Evolutionary conservation across 2,113 vertebrate genomes (phyloP).

Genomic region (Crotalus tigris): DNA sequence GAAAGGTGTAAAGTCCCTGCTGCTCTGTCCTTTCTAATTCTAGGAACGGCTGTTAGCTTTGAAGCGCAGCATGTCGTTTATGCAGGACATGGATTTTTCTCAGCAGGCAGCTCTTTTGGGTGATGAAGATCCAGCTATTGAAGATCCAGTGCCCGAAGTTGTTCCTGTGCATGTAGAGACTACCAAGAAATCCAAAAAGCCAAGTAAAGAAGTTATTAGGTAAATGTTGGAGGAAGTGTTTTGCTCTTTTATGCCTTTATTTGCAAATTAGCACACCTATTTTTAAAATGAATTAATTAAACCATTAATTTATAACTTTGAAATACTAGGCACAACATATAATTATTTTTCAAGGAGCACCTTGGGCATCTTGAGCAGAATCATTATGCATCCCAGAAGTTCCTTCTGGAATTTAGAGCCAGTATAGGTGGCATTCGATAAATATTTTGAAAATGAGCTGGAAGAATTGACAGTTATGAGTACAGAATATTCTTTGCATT

Average conservation of each 20-base stretch:
- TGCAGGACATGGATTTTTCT: conserved; percentile 99
- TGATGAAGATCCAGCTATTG: conserved; percentile 83
- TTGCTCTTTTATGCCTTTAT: conserved; percentile 5
- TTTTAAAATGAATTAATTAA: background rate
- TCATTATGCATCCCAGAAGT: too few relatives aligned
- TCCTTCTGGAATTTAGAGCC: background rate
- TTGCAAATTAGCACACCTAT: background rate
- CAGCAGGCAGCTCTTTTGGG: conserved; percentile 98
- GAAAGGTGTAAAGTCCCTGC: conserved; percentile 76
- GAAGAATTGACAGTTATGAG: background rate
- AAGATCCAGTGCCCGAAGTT: conserved; percentile 85
- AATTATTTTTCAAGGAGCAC: background rate
- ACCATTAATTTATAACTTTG: background rate
- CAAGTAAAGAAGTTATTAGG: conserved; percentile 89
- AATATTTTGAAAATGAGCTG: background rate
- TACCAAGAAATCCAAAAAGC: conserved; percentile 93
- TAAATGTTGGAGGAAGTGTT: conserved; percentile 61
- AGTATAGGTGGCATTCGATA: background rate
- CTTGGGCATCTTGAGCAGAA: background rate
- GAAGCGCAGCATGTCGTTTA: conserved; percentile 99
- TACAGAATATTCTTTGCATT: background rate
- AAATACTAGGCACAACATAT: background rate
- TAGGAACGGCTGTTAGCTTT: conserved; percentile 97
- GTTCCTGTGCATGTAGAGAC: conserved; percentile 85
- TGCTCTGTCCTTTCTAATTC: conserved; percentile 79